Percentiles rank a stretch among this genome's conserved stretches.
These are phyloP conservation scores for Theropithecus gelada DNA, from an alignment of 2,113 vertebrate genomes.

Conservation along the genomic window DNA sequence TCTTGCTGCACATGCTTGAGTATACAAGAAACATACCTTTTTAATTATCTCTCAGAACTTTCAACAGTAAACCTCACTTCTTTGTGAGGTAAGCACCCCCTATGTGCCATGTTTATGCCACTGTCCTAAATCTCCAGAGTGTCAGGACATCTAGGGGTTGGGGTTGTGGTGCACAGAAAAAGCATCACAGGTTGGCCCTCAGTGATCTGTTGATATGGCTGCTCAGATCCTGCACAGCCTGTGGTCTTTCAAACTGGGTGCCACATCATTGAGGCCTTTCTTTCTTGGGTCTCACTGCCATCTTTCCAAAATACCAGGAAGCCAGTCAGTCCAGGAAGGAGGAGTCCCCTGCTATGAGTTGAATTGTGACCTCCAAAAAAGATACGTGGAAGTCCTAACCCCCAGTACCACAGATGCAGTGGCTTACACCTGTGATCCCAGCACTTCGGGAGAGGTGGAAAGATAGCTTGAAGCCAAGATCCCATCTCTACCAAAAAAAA, in stretches of 20 bases:
- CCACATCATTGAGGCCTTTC: background rate
- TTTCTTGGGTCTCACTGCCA: background rate
- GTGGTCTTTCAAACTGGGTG: background rate
- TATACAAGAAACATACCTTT: background rate
- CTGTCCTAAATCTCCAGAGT: background rate
- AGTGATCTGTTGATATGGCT: background rate
- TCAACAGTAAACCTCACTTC: background rate
- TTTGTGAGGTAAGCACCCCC: background rate
- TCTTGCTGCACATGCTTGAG: background rate
- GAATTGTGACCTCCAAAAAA: background rate
- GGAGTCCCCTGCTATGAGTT: background rate
- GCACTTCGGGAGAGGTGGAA: background rate
- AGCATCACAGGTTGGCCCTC: background rate
- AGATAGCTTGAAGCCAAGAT: background rate
- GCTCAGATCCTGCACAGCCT: background rate
- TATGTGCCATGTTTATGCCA: background rate
- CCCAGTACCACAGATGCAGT: background rate
- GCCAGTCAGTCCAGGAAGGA: background rate
- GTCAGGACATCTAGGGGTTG: background rate
- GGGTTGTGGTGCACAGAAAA: rapidly evolving
- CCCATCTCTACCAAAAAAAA: background rate
- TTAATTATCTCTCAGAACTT: background rate
- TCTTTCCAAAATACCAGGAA: background rate
- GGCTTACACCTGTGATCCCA: background rate
- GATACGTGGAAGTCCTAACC: background rate